Percentiles rank a stretch among this genome's conserved stretches.
Conservation (phyloP, 1,140 invertebrate species). For the Drosophila triauraria region DNA sequence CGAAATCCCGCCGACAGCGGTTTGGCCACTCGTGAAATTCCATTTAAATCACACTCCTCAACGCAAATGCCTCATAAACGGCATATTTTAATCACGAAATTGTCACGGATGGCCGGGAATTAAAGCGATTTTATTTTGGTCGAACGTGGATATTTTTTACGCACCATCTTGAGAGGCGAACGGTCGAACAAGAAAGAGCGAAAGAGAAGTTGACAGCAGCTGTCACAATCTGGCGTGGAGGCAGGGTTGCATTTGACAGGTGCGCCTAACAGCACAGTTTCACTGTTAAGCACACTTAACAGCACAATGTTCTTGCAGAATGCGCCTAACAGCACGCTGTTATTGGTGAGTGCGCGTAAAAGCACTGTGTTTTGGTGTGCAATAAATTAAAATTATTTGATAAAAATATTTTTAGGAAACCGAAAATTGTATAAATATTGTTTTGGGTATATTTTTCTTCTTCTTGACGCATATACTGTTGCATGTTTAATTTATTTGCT, state of each 20-base stretch:
- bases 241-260: slow-evolving; percentile 43
- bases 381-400: too few relatives aligned
- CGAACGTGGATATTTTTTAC: slow-evolving; percentile 50
- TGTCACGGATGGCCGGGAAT: slow-evolving; percentile 57
- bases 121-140: slow-evolving; percentile 66
- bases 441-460: too few relatives aligned
- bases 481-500: too few relatives aligned
- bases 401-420: too few relatives aligned
- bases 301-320: too few relatives aligned
- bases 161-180: slow-evolving; percentile 83
- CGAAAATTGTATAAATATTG: too few relatives aligned
- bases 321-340: neutral
- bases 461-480: too few relatives aligned
- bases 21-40: slow-evolving; percentile 23
- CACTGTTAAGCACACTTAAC: too few relatives aligned
- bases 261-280: neutral
- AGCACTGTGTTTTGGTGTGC: neutral
- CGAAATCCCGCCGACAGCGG: slow-evolving; percentile 10
- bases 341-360: neutral
- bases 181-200: slow-evolving; percentile 80
- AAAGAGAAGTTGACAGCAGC: slow-evolving; percentile 62
- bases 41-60: neutral
- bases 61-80: neutral
- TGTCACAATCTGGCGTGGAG: slow-evolving; percentile 48
- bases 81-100: slow-evolving; percentile 21